Evolutionary conservation across 2,113 vertebrate genomes (phyloP).

Genomic region (Hassar affinis): DNA sequence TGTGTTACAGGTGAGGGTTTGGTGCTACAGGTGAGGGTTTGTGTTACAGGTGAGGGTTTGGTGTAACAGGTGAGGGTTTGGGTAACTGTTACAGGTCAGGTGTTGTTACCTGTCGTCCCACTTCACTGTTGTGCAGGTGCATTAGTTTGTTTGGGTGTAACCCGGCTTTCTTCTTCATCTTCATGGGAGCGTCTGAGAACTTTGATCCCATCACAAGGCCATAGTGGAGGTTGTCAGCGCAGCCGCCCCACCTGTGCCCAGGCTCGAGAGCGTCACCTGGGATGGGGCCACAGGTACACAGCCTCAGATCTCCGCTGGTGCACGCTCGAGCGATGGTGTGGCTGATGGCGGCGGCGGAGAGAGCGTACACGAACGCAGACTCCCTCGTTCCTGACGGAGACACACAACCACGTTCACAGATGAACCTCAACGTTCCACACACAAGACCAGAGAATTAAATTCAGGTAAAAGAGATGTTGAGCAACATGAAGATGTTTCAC

Average conservation of each 20-base stretch:
- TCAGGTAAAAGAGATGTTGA: too few species aligned
- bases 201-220: slow-evolving; percentile 96
- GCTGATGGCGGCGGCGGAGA: slow-evolving; percentile 93
- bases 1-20: background rate
- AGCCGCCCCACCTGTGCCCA: slow-evolving; percentile 98
- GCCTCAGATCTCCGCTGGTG: slow-evolving; percentile 89
- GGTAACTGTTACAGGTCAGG: background rate
- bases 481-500: too few species aligned
- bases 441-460: background rate
- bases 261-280: slow-evolving; percentile 90
- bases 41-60: background rate
- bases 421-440: background rate
- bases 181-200: slow-evolving; percentile 98
- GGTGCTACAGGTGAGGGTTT: background rate
- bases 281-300: slow-evolving; percentile 92
- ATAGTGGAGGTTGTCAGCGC: slow-evolving; percentile 96
- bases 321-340: slow-evolving; percentile 95
- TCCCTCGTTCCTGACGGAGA: slow-evolving; percentile 86
- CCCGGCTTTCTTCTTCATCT: slow-evolving; percentile 95
- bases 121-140: slow-evolving; percentile 99
- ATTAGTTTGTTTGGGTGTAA: slow-evolving; percentile 98
- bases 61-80: background rate
- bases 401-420: background rate
- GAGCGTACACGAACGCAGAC: slow-evolving; percentile 92
- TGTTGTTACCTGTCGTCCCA: slow-evolving; percentile 89